Evolutionary conservation across 35 echinoderm and acorn worm species (phyloP).

Genomic region (Acanthaster planci): DNA sequence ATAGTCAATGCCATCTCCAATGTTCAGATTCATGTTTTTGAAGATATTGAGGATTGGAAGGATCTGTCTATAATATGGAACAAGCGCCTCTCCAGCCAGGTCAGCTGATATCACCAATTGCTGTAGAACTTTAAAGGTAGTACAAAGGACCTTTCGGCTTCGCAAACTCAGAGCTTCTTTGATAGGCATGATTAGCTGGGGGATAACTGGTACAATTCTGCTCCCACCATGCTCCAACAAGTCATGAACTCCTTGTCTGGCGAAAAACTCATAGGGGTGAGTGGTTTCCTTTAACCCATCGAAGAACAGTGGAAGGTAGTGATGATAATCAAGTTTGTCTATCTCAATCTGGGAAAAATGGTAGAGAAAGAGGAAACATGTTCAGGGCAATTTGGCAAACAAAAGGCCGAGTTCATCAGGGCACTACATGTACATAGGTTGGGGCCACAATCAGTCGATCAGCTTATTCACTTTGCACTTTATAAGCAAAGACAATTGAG

Average conservation of each 20-base stretch:
- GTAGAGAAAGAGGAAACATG: background rate
- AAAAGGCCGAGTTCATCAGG: too few relatives aligned
- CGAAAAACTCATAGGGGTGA: constrained; percentile 97
- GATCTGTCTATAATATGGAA: constrained; percentile 97
- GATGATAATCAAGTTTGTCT: constrained; percentile 97
- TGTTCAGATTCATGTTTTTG: constrained; percentile 87
- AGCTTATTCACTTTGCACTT: too few relatives aligned
- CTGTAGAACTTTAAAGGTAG: constrained; percentile 91
- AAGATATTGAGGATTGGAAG: constrained; percentile 98
- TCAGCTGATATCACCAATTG: constrained; percentile 90
- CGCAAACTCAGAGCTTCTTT: constrained; percentile 77
- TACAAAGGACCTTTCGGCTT: constrained; percentile 78
- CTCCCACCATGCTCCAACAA: constrained; percentile 93
- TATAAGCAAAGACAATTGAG: too few relatives aligned
- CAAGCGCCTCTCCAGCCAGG: constrained; percentile 83
- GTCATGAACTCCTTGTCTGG: constrained; percentile 95
- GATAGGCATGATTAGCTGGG: constrained; percentile 98
- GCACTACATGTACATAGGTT: too few relatives aligned
- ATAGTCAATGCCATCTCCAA: constrained; percentile 95
- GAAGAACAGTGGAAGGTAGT: constrained; percentile 98
- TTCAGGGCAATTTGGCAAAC: too few relatives aligned
- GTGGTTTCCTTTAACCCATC: constrained; percentile 90
- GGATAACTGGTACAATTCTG: constrained; percentile 93
- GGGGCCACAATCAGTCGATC: too few relatives aligned
- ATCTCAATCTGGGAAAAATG: constrained; percentile 78